phyloP scores from a whole-genome alignment of 2,113 vertebrate genomes.

The Nymphicus hollandicus region DNA sequence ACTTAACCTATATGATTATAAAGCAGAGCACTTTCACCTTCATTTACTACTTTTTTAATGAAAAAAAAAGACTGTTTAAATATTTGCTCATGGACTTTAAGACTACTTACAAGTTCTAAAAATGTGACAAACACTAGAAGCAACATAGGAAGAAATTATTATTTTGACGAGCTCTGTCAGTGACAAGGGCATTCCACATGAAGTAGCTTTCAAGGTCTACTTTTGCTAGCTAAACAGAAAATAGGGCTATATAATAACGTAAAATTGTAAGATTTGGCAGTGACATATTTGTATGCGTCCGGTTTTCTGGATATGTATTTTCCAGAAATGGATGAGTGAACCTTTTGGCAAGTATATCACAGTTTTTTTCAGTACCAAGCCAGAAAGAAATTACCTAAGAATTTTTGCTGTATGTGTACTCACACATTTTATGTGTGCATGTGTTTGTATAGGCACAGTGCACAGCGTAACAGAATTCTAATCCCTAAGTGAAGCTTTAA shows the following conservation, averaged over 20 bases:
- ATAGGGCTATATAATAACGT: background rate
- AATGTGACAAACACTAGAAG: background rate
- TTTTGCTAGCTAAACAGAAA: background rate
- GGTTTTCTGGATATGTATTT: background rate
- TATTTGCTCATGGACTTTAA: background rate
- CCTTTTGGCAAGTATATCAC: background rate
- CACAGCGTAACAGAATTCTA: background rate
- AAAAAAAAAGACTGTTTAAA: background rate
- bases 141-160: accelerated
- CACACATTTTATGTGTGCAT: background rate
- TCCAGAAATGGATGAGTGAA: background rate
- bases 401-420: background rate
- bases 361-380: background rate
- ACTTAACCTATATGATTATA: background rate
- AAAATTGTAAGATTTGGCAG: background rate
- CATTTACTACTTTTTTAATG: background rate
- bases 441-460: accelerated
- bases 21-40: background rate
- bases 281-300: background rate
- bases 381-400: background rate
- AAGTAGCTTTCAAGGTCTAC: background rate
- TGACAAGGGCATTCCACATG: background rate
- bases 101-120: background rate
- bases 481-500: background rate
- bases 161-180: background rate